Conservation (phyloP, 2,797 vertebrate genomes). For the Enteromius trimaculatus region DNA sequence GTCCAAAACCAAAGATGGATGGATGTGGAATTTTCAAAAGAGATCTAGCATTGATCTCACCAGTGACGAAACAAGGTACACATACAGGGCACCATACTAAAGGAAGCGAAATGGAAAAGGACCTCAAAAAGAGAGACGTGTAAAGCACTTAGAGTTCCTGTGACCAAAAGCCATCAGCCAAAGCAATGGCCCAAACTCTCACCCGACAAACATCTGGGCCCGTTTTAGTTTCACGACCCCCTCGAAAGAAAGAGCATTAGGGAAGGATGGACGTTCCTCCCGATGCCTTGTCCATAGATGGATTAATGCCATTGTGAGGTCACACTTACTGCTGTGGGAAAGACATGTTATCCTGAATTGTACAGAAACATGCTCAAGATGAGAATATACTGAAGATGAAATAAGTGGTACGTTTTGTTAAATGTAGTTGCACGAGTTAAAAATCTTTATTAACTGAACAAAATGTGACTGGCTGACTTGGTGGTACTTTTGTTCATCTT, state of each 20-base stretch:
- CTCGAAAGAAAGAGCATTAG: neutral
- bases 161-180: constrained; percentile 55
- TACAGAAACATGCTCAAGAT: constrained; percentile 82
- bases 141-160: constrained; percentile 60
- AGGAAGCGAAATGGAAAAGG: constrained; percentile 14
- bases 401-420: constrained; percentile 81
- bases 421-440: constrained; percentile 84
- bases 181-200: constrained; percentile 36
- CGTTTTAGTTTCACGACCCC: constrained; percentile 24
- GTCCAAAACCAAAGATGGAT: constrained; percentile 92
- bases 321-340: constrained; percentile 79
- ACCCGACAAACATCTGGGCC: constrained; percentile 25
- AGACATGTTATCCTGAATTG: constrained; percentile 77
- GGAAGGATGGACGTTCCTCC: neutral
- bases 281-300: constrained; percentile 19
- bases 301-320: constrained; percentile 66
- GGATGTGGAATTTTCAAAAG: constrained; percentile 78
- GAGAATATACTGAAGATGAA: constrained; percentile 83
- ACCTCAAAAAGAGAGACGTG: constrained; percentile 20
- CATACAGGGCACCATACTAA: constrained; percentile 40
- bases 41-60: constrained; percentile 63
- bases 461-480: constrained; percentile 82
- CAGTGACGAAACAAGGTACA: constrained; percentile 66
- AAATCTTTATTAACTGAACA: constrained; percentile 77
- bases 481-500: constrained; percentile 80